Conservation (phyloP, 2,888 invertebrate genomes). For the Oligia fasciuncula region DNA sequence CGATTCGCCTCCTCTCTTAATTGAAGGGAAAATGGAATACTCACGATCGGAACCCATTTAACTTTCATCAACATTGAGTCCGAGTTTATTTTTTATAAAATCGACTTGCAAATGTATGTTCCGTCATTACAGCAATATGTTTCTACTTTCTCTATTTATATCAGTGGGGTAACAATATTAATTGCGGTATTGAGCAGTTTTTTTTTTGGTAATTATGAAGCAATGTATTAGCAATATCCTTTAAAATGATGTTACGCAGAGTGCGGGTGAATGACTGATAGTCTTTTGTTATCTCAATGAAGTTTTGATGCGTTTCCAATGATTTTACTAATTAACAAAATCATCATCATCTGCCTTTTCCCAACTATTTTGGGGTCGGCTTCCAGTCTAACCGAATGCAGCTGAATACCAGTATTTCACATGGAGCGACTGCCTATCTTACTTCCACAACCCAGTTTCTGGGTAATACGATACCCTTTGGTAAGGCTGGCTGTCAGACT, state of each 20-base stretch:
- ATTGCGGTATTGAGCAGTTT: not conserved
- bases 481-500: too few species aligned
- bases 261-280: not conserved
- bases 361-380: too few species aligned
- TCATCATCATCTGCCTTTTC: too few species aligned
- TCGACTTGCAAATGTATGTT: not conserved
- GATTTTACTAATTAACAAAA: not conserved
- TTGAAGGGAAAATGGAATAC: conserved; percentile 38
- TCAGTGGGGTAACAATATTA: not conserved
- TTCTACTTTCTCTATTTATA: not conserved
- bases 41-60: conserved; percentile 25
- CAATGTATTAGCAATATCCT: not conserved
- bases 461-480: too few species aligned
- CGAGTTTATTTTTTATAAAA: conserved; percentile 18
- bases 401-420: too few species aligned
- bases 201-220: not conserved
- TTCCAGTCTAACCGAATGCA: too few species aligned
- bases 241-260: too few species aligned
- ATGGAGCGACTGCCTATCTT: too few species aligned
- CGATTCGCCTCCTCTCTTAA: conserved; percentile 30
- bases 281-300: not conserved
- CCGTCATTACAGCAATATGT: not conserved
- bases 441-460: too few species aligned
- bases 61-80: conserved; percentile 19
- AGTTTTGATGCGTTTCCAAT: too few species aligned